phyloP scores from a whole-genome alignment of 2,888 invertebrate genomes.

The Agrilus cyanescens region DNA sequence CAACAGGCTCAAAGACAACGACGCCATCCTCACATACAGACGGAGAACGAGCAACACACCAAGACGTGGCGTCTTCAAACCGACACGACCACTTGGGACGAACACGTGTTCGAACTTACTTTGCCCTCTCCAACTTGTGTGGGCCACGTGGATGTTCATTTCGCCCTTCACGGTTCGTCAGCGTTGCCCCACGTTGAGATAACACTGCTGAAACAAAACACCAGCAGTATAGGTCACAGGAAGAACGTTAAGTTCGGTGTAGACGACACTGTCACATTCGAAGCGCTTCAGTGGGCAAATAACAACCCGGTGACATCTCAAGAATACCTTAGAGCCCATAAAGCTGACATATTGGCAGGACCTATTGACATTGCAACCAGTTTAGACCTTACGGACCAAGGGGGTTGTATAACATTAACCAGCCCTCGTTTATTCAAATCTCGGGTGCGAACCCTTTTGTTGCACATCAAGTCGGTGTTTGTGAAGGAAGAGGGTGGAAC shows the following conservation, averaged over 20 bases:
- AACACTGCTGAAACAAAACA: constrained; percentile 55
- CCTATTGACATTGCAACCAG: constrained; percentile 72
- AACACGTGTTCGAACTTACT: constrained; percentile 82
- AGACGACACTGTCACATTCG: constrained; percentile 40
- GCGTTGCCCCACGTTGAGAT: constrained; percentile 60
- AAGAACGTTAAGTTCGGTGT: constrained; percentile 30
- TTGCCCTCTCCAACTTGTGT: constrained; percentile 65
- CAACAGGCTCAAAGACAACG: constrained; percentile 85
- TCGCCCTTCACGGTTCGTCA: constrained; percentile 67
- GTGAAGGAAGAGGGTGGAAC: constrained; percentile 26
- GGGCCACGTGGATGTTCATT: constrained; percentile 85
- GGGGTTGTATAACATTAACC: constrained; percentile 74
- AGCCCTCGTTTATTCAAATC: constrained; percentile 74
- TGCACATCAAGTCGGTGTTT: constrained; percentile 54
- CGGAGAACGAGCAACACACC: constrained; percentile 57
- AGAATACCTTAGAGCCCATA: constrained; percentile 75
- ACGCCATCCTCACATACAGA: constrained; percentile 67
- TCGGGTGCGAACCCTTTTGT: constrained; percentile 63
- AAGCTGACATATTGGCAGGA: constrained; percentile 83
- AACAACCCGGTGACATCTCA: constrained; percentile 70
- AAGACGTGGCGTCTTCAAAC: constrained; percentile 83
- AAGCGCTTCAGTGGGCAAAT: constrained; percentile 28
- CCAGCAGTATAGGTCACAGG: constrained; percentile 45
- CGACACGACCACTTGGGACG: constrained; percentile 83
- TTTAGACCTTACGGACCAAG: constrained; percentile 73